These are phyloP conservation scores for Scaptomyza pallida DNA, from an alignment of 1,140 invertebrate species.

Conservation along the genomic window DNA sequence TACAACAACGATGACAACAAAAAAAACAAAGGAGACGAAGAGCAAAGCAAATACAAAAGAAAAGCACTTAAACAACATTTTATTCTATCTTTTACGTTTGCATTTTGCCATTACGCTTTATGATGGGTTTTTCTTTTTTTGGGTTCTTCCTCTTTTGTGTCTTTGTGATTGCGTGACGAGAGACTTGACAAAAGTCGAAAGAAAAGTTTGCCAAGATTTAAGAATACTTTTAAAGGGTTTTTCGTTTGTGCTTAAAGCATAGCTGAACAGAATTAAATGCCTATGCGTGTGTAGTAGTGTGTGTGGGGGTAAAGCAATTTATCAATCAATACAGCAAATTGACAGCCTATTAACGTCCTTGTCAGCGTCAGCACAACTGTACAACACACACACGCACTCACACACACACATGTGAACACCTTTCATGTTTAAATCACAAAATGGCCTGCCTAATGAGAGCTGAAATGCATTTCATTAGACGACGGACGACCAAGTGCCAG, in stretches of 20 bases:
- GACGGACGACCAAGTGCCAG: conserved; percentile 54
- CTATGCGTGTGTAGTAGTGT: no score
- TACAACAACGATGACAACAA: conserved; percentile 12
- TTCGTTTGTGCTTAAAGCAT: neutral
- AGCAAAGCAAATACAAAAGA: conserved; percentile 22
- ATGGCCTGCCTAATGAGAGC: conserved; percentile 77
- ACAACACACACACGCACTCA: neutral
- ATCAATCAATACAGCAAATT: neutral
- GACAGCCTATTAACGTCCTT: neutral
- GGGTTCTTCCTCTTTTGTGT: neutral
- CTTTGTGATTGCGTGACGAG: neutral
- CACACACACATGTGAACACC: neutral
- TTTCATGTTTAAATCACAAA: conserved; percentile 51
- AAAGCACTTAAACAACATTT: conserved; percentile 38
- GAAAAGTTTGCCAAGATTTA: neutral
- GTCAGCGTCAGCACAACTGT: neutral
- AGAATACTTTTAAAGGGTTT: neutral
- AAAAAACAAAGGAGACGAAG: conserved; percentile 28
- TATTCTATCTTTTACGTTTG: conserved; percentile 17
- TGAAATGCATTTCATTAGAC: conserved; percentile 78
- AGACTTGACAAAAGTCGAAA: neutral
- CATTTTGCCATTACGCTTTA: conserved; percentile 10
- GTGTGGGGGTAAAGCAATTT: neutral
- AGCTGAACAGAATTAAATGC: neutral
- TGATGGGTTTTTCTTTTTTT: neutral